These are phyloP conservation scores for Indicator indicator DNA, from an alignment of 2,113 vertebrate genomes.

Conservation along the genomic window DNA sequence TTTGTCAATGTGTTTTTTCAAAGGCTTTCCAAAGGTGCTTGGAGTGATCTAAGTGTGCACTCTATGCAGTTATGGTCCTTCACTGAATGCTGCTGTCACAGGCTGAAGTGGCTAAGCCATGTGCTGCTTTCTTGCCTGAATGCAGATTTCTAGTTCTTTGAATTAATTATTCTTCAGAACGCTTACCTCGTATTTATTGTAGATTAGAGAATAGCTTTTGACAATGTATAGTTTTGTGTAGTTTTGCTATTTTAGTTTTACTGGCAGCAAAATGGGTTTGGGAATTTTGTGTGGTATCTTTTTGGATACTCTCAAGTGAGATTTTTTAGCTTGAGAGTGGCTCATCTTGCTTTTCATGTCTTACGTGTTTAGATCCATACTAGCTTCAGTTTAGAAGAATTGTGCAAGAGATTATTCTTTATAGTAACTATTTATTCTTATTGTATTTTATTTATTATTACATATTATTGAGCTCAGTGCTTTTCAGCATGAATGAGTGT, in stretches of 20 bases:
- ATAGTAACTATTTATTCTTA: background rate
- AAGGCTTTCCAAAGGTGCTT: background rate
- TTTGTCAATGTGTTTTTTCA: background rate
- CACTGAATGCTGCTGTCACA: background rate
- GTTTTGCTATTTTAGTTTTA: background rate
- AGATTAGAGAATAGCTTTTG: background rate
- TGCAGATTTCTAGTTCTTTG: background rate
- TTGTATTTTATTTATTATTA: background rate
- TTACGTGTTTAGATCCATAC: background rate
- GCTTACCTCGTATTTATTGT: background rate
- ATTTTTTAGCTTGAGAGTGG: background rate
- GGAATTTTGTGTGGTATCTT: background rate
- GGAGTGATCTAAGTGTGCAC: background rate
- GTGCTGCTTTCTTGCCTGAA: background rate
- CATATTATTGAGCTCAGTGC: background rate
- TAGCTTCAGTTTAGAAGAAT: background rate
- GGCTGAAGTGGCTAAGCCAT: background rate
- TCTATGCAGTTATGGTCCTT: background rate
- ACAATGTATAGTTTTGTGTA: background rate
- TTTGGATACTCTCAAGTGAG: background rate
- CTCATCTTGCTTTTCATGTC: background rate
- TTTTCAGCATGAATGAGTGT: background rate
- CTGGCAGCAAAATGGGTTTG: background rate
- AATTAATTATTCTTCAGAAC: background rate
- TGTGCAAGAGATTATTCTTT: background rate